These are phyloP conservation scores for Octomys mimax DNA, from an alignment of 2,797 vertebrate genomes.

Conservation along the genomic window DNA sequence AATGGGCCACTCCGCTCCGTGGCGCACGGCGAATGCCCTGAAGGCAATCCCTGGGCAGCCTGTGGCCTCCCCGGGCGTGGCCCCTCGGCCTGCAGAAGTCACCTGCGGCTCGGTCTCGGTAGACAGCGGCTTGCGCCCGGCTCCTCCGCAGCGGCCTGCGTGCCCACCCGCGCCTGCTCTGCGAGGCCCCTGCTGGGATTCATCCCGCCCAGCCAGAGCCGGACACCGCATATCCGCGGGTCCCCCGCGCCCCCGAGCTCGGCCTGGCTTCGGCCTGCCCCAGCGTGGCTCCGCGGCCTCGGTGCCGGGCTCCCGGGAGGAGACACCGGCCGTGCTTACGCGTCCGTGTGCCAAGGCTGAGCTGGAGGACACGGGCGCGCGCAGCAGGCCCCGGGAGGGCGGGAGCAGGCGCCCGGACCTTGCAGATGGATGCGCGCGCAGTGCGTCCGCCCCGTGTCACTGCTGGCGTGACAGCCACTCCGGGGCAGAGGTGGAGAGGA, in stretches of 20 bases:
- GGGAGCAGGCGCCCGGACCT: neutral
- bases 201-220: neutral
- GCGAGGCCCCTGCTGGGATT: neutral
- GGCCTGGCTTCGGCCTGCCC: accelerated
- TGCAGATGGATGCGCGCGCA: neutral
- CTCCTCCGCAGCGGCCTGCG: neutral
- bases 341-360: too few species aligned
- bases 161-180: neutral
- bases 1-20: neutral
- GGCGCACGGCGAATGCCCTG: too few species aligned
- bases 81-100: neutral
- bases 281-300: accelerated
- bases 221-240: accelerated
- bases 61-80: neutral
- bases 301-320: neutral
- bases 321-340: too few species aligned
- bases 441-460: accelerated
- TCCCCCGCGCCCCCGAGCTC: too few species aligned
- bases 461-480: neutral
- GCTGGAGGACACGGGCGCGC: too few species aligned
- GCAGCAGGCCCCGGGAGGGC: too few species aligned
- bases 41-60: accelerated
- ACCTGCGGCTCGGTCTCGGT: neutral
- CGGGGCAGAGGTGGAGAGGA: neutral
- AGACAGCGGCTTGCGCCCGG: neutral